Evolutionary conservation across 2,888 invertebrate genomes (phyloP).

Genomic region (Drosophila putrida): DNA sequence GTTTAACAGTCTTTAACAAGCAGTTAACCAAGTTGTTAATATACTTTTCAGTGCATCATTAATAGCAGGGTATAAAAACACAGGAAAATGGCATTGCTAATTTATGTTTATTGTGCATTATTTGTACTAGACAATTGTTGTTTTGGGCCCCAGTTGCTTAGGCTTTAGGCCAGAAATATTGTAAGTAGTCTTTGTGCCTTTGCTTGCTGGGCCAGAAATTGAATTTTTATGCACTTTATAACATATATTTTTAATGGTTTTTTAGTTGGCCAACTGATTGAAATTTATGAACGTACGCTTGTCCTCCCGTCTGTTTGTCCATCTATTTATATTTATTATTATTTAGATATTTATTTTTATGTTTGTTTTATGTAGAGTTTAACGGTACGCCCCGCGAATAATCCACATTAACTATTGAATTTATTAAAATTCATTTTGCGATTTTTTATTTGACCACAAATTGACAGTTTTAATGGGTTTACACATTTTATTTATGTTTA

Average conservation of each 20-base stretch:
- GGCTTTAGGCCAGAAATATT: constrained; percentile 35
- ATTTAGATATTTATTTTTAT: constrained; percentile 46
- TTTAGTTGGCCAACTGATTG: constrained; percentile 68
- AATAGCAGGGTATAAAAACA: constrained; percentile 11
- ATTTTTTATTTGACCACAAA: constrained; percentile 21
- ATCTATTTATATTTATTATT: constrained; percentile 48
- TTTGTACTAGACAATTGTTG: constrained; percentile 60
- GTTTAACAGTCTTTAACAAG: neutral
- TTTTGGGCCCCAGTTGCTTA: constrained; percentile 23
- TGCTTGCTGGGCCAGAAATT: constrained; percentile 48
- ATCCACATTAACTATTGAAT: constrained; percentile 33
- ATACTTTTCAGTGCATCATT: neutral
- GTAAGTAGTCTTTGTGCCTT: constrained; percentile 5
- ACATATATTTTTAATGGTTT: constrained; percentile 60
- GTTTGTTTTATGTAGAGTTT: constrained; percentile 32
- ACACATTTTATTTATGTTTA: constrained; percentile 11
- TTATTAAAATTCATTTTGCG: constrained; percentile 29
- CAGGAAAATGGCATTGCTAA: constrained; percentile 54
- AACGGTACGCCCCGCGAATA: constrained; percentile 10
- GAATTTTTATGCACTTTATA: constrained; percentile 61
- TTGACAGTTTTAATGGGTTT: constrained; percentile 27
- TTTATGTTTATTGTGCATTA: constrained; percentile 76
- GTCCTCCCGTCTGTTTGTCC: constrained; percentile 15
- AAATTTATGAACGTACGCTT: constrained; percentile 68
- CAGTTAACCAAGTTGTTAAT: neutral